phyloP scores from a whole-genome alignment of 2,888 invertebrate genomes.

The Heliconius ismenius region DNA sequence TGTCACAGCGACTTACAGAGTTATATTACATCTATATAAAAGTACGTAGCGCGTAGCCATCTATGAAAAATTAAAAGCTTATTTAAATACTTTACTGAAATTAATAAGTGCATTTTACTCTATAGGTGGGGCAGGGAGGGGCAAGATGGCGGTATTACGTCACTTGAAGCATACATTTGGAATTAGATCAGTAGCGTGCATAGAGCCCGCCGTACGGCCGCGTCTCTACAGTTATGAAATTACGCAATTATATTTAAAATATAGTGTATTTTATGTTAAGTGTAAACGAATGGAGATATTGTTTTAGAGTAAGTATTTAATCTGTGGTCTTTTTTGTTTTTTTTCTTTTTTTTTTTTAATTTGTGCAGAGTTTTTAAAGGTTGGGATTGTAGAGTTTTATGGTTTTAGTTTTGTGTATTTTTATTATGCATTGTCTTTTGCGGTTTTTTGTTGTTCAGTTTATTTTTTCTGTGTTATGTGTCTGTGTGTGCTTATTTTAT shows the following conservation, averaged over 20 bases:
- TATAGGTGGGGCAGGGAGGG: slow-evolving; percentile 62
- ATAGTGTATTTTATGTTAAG: slow-evolving; percentile 39
- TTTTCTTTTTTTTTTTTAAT: slow-evolving; percentile 23
- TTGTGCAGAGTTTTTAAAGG: slow-evolving; percentile 1
- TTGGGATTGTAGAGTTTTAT: slow-evolving; percentile 15
- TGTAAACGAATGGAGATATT: slow-evolving; percentile 51
- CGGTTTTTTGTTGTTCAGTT: slow-evolving; percentile 51
- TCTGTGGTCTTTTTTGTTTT: slow-evolving; percentile 52
- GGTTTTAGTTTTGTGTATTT: slow-evolving; percentile 39
- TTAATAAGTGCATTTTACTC: slow-evolving; percentile 76
- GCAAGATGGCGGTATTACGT: slow-evolving; percentile 78
- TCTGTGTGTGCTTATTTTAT: slow-evolving; percentile 10
- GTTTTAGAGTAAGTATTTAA: slow-evolving; percentile 63
- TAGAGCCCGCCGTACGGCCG: slow-evolving; percentile 57
- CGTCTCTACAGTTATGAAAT: slow-evolving; percentile 15
- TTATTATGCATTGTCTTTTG: slow-evolving; percentile 55
- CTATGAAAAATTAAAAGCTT: slow-evolving; percentile 44
- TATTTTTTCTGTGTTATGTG: slow-evolving; percentile 38
- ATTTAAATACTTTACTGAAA: slow-evolving; percentile 66
- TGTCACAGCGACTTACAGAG: not conserved
- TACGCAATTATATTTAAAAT: slow-evolving; percentile 13
- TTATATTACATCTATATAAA: not conserved
- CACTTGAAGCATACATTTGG: slow-evolving; percentile 74
- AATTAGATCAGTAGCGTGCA: slow-evolving; percentile 77
- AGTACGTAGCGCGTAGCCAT: slow-evolving; percentile 26